Evolutionary conservation across 2,888 invertebrate species (phyloP).

Genomic region (Heliconius ismenius): DNA sequence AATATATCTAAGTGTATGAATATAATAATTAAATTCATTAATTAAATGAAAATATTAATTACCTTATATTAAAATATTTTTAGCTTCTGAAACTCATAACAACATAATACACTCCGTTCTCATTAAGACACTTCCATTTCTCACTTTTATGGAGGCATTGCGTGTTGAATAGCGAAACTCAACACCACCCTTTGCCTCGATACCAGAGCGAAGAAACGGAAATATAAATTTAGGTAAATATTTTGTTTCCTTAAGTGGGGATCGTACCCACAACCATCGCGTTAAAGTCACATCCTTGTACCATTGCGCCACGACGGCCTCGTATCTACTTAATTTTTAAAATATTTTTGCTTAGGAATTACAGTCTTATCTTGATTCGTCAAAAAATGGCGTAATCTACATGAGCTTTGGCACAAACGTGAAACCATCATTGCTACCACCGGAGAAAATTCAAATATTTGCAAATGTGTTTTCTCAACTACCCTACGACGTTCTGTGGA

Average conservation of each 20-base stretch:
- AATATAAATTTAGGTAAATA: not conserved
- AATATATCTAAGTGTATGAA: too few relatives aligned
- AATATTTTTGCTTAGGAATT: constrained; percentile 52
- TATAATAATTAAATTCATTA: too few relatives aligned
- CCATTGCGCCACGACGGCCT: not conserved
- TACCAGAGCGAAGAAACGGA: not conserved
- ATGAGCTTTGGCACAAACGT: constrained; percentile 64
- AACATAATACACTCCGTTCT: too few relatives aligned
- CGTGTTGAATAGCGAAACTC: not conserved
- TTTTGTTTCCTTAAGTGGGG: not conserved
- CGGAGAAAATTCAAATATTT: constrained; percentile 46
- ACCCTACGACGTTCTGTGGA: constrained; percentile 63
- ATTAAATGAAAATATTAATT: too few relatives aligned
- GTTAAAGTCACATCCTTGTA: not conserved
- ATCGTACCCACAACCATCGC: not conserved
- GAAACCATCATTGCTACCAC: constrained; percentile 52
- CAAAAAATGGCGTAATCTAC: constrained; percentile 58
- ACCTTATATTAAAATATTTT: too few relatives aligned
- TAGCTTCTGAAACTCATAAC: too few relatives aligned
- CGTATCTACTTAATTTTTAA: not conserved
- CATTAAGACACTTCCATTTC: not conserved
- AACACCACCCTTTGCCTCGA: not conserved
- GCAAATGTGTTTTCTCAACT: constrained; percentile 55
- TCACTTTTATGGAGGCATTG: not conserved
- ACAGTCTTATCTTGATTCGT: constrained; percentile 46